Conservation (phyloP, 2,888 invertebrate species). For the Empis livida region DNA sequence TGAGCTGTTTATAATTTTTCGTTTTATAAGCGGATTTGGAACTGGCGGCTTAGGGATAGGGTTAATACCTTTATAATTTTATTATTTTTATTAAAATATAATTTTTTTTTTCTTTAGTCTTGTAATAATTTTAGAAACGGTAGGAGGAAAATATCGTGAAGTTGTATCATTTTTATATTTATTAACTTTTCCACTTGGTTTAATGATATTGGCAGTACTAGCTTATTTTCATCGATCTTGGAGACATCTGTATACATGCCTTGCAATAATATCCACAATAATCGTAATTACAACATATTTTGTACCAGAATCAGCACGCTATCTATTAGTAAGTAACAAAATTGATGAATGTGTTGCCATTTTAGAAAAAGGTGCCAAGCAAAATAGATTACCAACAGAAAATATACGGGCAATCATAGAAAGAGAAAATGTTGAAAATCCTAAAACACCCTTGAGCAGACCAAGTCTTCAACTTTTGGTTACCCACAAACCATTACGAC, state of each 20-base stretch:
- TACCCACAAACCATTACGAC: no score
- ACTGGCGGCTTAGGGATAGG: no score
- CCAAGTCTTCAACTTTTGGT: no score
- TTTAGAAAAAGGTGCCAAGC: constrained; percentile 45
- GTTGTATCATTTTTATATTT: constrained; percentile 42
- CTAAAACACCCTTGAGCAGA: no score
- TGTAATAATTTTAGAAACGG: constrained; percentile 48
- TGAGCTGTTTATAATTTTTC: no score
- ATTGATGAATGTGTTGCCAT: constrained; percentile 45
- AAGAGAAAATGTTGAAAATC: constrained; percentile 28
- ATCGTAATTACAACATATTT: constrained; percentile 49
- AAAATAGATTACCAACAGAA: constrained; percentile 38
- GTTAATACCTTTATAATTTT: no score
- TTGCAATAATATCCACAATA: constrained; percentile 46
- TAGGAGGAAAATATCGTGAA: constrained; percentile 39
- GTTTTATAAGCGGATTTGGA: no score
- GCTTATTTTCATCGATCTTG: constrained; percentile 39
- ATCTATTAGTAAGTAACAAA: constrained; percentile 52
- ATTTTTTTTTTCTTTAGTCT: constrained; percentile 33
- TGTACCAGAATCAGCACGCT: constrained; percentile 63
- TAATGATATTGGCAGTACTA: constrained; percentile 34
- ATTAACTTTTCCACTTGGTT: constrained; percentile 49
- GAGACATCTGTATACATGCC: constrained; percentile 47
- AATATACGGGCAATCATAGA: constrained; percentile 28
- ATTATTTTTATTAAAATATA: background rate